Percentiles rank a stretch among this genome's conserved stretches.
Conservation (phyloP, 92 coral and sea anemone species). For the Paragorgia papillata region DNA sequence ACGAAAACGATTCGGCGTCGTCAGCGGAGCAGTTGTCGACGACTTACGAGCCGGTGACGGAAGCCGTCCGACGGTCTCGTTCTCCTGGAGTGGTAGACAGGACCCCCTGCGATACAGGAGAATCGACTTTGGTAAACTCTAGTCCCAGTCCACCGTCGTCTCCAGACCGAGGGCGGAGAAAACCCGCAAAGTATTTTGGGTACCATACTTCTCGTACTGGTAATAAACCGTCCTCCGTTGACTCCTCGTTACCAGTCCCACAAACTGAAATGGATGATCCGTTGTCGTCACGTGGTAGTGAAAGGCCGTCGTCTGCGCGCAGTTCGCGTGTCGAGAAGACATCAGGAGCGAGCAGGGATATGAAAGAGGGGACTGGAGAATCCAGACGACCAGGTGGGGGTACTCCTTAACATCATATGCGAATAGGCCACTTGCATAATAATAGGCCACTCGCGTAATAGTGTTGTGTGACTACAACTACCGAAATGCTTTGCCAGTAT, state of each 20-base stretch:
- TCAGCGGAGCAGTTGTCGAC: slow-evolving; percentile 28
- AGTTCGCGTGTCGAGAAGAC: slow-evolving; percentile 19
- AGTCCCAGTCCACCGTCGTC: slow-evolving; percentile 38
- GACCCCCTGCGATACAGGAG: not conserved
- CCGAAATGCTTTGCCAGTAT: no score
- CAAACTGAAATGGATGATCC: not conserved
- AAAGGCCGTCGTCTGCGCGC: not conserved
- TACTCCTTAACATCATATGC: not conserved
- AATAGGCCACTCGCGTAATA: no score
- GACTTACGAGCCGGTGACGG: slow-evolving; percentile 11
- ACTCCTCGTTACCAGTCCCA: slow-evolving; percentile 2
- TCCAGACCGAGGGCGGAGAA: slow-evolving; percentile 8
- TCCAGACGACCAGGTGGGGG: not conserved
- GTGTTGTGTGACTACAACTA: no score
- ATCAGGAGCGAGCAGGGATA: slow-evolving; percentile 4
- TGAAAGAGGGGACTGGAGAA: not conserved
- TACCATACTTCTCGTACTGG: slow-evolving; percentile 8
- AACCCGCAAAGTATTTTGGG: slow-evolving; percentile 15
- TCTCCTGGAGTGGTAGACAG: not conserved
- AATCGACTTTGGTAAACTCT: slow-evolving; percentile 12
- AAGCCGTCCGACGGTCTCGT: not conserved
- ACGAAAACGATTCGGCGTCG: slow-evolving; percentile 32
- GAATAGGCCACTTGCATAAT: no score
- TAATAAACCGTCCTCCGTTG: slow-evolving; percentile 3
- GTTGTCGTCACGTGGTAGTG: not conserved